Base-by-base conservation (phyloP, 2,888 invertebrate genomes). In the Scaptomyza cyrtandrae region DNA sequence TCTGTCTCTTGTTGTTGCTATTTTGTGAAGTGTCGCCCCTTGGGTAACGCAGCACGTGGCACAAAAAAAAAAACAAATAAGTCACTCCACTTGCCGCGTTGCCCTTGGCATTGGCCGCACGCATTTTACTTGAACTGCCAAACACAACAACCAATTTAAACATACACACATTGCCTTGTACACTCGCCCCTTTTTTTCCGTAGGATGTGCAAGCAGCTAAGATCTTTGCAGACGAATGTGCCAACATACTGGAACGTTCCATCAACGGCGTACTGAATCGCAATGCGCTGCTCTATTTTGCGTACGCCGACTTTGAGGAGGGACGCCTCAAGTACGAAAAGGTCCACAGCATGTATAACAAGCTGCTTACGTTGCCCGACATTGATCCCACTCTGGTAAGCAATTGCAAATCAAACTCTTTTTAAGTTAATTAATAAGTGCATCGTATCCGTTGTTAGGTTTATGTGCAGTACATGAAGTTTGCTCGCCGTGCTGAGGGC, bases 401-500 rank as follows among this genome's bases (percentile, higher is more conserved):
- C 91, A 31, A 27, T 14, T 13, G 3, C 1, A 14, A 24, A 13
- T 2, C 19, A 19, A 19, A 5, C 24, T 2, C 3, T 13, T 9
- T n/a, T 49, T 16, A 9, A 13, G 3, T 4, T 6, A 2, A 11
- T 2, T 16, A 10, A 7, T 11, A 0, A 13, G 9, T 33, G 9
- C 3, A 24, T 6, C 0, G 13, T 13, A 1, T 9, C 13, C 19
- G 7, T 0, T 27, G 3, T 37, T 43, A 97, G 95, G 97, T 98
- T 0, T 99, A 98, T 90, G 97, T 99, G 14, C 99, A 99, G 90
- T 98, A 99, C 90, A 99, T 99, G 99, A 98, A 99, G 93, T 99
- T 99, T 91, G 97, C 98, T 0, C 94, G 99, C 13, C 93, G 99
- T 53, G 98, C 99, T 0, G 99, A 99, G 91, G 99, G 99, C 27